These are phyloP conservation scores for Drosophila acutilabella DNA, from an alignment of 2,888 invertebrate species.

Conservation along the genomic window DNA sequence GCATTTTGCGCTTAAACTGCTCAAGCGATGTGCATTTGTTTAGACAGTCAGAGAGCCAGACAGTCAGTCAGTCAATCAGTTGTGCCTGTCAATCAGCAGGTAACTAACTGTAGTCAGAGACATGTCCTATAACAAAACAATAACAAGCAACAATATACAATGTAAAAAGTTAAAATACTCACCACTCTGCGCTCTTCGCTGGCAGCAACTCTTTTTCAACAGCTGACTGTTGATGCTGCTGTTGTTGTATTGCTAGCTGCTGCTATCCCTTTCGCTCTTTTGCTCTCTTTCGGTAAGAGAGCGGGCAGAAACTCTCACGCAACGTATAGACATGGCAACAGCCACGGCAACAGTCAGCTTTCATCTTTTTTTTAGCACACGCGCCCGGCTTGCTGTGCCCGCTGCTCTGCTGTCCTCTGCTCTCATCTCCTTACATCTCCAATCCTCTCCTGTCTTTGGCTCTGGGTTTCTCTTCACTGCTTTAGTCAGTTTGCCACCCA, in stretches of 20 bases:
- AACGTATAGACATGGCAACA: conserved; percentile 58
- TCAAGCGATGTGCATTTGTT: conserved; percentile 34
- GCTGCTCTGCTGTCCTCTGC: background rate
- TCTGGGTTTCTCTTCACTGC: background rate
- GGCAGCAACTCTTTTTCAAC: conserved; percentile 60
- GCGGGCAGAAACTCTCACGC: conserved; percentile 56
- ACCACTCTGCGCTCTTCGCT: conserved; percentile 68
- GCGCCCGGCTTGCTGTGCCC: conserved; percentile 59
- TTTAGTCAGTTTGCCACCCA: conserved; percentile 21
- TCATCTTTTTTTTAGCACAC: conserved; percentile 70
- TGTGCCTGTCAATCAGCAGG: conserved; percentile 64
- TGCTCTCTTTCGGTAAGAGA: conserved; percentile 46
- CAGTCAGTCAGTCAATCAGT: conserved; percentile 57
- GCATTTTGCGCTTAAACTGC: conserved; percentile 19
- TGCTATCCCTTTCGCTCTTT: conserved; percentile 15
- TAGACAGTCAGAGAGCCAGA: conserved; percentile 48
- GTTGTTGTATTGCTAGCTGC: conserved; percentile 24
- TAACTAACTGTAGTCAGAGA: conserved; percentile 37
- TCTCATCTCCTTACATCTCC: background rate
- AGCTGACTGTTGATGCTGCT: conserved; percentile 23
- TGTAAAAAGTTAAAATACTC: conserved; percentile 50
- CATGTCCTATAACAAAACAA: conserved; percentile 39
- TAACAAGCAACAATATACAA: conserved; percentile 34
- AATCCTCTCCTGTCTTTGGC: background rate
- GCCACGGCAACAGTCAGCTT: conserved; percentile 39